These are phyloP conservation scores for Apis dorsata DNA, from an alignment of 1,140 invertebrate species.

Conservation along the genomic window DNA sequence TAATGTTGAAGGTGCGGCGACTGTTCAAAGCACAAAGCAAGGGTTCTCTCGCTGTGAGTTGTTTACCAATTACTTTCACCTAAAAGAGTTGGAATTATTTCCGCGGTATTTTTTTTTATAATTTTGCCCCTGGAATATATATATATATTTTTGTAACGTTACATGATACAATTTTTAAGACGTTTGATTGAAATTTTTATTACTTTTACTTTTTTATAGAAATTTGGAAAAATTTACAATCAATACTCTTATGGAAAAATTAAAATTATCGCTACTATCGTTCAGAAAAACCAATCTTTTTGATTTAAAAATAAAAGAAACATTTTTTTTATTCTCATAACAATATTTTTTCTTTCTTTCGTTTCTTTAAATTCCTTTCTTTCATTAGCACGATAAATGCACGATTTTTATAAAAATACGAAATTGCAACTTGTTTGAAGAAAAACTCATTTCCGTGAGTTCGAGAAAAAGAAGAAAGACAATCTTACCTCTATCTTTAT, in stretches of 20 bases:
- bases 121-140: no score
- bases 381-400: background rate
- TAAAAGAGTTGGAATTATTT: background rate
- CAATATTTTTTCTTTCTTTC: background rate
- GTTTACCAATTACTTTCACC: background rate
- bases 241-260: no score
- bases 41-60: background rate
- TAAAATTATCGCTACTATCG: no score
- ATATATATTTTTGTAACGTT: no score
- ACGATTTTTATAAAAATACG: background rate
- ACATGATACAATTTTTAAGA: no score
- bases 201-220: no score
- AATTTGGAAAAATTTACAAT: no score
- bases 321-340: background rate
- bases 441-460: background rate
- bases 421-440: background rate
- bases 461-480: no score
- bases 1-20: background rate
- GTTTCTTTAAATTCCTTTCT: no score
- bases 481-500: background rate
- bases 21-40: slow-evolving; percentile 9
- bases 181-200: no score
- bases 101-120: background rate
- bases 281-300: background rate
- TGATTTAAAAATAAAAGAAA: background rate